These are phyloP conservation scores for Anas acuta DNA, from an alignment of 2,797 vertebrate genomes.

Conservation along the genomic window DNA sequence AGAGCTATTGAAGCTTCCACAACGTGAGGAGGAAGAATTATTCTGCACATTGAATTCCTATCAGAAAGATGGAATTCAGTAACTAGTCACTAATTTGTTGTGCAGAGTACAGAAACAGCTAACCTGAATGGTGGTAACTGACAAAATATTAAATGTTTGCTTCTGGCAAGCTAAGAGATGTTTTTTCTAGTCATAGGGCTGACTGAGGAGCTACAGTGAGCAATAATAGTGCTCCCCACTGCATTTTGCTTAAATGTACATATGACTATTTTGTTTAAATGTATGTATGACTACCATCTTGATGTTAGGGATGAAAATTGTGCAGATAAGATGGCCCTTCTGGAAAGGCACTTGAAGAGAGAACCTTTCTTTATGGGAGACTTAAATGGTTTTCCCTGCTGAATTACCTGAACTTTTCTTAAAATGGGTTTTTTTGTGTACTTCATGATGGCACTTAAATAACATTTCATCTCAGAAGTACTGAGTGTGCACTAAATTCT, in stretches of 20 bases:
- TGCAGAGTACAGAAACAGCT: neutral
- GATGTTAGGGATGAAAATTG: neutral
- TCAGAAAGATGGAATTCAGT: neutral
- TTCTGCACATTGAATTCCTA: neutral
- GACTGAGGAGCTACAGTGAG: neutral
- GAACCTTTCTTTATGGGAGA: neutral
- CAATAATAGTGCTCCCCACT: neutral
- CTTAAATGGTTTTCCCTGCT: neutral
- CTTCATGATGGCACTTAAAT: neutral
- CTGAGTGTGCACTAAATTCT: neutral
- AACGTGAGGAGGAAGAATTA: accelerated
- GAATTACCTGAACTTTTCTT: neutral
- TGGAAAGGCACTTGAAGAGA: neutral
- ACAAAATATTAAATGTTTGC: neutral
- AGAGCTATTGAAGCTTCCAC: neutral
- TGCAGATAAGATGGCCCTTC: neutral
- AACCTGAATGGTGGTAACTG: neutral
- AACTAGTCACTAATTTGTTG: neutral
- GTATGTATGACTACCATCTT: neutral
- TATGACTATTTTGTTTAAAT: neutral
- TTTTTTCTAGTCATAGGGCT: neutral
- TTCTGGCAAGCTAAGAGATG: neutral
- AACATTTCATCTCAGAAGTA: neutral
- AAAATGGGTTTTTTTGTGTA: neutral
- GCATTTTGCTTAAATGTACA: neutral